A percentile compares a stretch with the other conserved stretches of the same genome.
Conservation (phyloP, 2,113 vertebrate genomes). For the Leiothrix lutea region DNA sequence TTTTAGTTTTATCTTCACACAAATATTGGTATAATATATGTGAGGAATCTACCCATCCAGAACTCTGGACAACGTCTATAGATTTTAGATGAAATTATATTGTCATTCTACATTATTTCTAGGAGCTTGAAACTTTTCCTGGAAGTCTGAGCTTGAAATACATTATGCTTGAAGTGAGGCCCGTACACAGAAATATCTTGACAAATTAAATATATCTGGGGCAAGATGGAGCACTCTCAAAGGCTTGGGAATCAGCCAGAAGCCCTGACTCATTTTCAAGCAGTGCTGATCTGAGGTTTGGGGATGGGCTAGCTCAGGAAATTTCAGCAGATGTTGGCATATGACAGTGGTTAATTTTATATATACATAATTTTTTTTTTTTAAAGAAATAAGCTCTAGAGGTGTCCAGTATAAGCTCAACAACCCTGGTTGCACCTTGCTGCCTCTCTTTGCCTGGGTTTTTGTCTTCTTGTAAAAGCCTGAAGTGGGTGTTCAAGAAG, state of each 20-base stretch:
- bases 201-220: background rate
- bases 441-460: background rate
- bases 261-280: conserved; percentile 1
- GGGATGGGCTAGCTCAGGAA: background rate
- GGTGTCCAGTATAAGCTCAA: background rate
- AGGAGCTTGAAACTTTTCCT: background rate
- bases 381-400: background rate
- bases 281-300: background rate
- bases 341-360: background rate
- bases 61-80: background rate
- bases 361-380: no score
- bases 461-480: background rate
- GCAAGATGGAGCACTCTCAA: background rate
- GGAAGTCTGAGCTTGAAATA: background rate
- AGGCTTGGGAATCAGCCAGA: conserved; percentile 29
- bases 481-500: background rate
- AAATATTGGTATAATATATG: background rate
- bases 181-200: background rate
- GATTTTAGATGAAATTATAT: background rate
- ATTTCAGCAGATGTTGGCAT: background rate
- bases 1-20: background rate
- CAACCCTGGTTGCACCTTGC: background rate
- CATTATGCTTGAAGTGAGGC: background rate
- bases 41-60: background rate
- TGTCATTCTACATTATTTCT: background rate